phyloP scores from a whole-genome alignment of 2,113 vertebrate species.

The Helogale parvula region DNA sequence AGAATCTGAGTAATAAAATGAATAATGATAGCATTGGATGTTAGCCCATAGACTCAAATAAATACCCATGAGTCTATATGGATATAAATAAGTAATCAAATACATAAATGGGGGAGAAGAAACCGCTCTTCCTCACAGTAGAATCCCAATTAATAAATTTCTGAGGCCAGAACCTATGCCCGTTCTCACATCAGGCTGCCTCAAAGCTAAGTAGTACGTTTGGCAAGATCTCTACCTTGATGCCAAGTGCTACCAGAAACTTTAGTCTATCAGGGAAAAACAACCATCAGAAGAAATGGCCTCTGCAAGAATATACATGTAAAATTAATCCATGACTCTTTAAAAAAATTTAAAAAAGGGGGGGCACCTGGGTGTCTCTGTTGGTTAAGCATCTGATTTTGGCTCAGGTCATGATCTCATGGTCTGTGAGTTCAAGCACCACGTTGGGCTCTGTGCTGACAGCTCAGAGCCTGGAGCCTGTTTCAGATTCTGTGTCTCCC shows the following conservation, averaged over 20 bases:
- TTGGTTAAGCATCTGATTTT: no score
- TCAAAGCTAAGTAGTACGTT: conserved; percentile 35
- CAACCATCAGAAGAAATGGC: background rate
- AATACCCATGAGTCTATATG: background rate
- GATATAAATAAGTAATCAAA: conserved; percentile 17
- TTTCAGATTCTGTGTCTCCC: no score
- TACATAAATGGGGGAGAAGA: conserved; percentile 1
- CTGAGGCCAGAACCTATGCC: background rate
- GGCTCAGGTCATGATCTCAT: no score
- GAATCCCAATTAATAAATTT: conserved; percentile 18
- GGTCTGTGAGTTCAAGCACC: no score
- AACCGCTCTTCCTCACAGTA: background rate
- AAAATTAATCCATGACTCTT: conserved; percentile 76
- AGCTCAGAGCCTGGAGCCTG: no score
- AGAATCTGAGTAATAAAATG: conserved; percentile 34
- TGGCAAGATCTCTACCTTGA: conserved; percentile 8
- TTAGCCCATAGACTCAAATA: conserved; percentile 36
- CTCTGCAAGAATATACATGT: conserved; percentile 32
- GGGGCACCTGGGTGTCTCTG: no score
- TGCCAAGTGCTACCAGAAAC: background rate
- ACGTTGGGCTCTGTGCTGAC: no score
- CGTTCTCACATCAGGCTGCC: background rate
- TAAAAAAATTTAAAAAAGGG: no score
- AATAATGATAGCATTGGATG: conserved; percentile 4
- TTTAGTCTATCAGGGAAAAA: conserved; percentile 20